These are phyloP conservation scores for Stigmatopora nigra DNA, from an alignment of 2,113 vertebrate species.

Conservation along the genomic window DNA sequence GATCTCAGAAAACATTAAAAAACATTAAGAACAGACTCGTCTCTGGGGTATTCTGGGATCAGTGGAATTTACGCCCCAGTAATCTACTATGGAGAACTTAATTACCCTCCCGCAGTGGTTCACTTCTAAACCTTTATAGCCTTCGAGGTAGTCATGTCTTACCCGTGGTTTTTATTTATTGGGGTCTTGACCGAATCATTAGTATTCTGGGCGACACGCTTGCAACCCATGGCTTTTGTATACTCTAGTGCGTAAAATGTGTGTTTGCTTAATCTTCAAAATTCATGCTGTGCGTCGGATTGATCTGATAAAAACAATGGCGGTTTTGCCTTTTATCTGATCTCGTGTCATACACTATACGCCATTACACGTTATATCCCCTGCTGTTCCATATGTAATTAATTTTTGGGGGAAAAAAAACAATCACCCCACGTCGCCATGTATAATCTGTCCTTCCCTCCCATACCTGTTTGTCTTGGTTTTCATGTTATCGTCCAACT, in stretches of 20 bases:
- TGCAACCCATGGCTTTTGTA: conserved; percentile 1
- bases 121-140: conserved; percentile 15
- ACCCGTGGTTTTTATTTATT: conserved; percentile 12
- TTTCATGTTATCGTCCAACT: not conserved
- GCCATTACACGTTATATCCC: not conserved
- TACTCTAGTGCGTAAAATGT: conserved; percentile 10
- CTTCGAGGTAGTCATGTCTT: conserved; percentile 5
- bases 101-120: conserved; percentile 1
- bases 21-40: not conserved
- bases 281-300: conserved; percentile 43
- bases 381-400: not conserved
- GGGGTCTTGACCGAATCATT: conserved; percentile 1
- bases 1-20: not conserved
- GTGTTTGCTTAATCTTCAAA: conserved; percentile 25
- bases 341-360: conserved; percentile 4
- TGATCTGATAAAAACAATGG: conserved; percentile 48
- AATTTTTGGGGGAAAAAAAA: not conserved
- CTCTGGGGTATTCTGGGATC: not conserved
- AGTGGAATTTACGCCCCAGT: not conserved
- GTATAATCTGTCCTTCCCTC: not conserved
- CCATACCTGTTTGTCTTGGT: not conserved
- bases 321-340: conserved; percentile 23
- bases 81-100: conserved; percentile 3
- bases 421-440: not conserved
- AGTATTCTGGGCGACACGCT: conserved; percentile 6